Evolutionary conservation across 1,140 invertebrate species (phyloP).

Genomic region (Spodoptera litura): DNA sequence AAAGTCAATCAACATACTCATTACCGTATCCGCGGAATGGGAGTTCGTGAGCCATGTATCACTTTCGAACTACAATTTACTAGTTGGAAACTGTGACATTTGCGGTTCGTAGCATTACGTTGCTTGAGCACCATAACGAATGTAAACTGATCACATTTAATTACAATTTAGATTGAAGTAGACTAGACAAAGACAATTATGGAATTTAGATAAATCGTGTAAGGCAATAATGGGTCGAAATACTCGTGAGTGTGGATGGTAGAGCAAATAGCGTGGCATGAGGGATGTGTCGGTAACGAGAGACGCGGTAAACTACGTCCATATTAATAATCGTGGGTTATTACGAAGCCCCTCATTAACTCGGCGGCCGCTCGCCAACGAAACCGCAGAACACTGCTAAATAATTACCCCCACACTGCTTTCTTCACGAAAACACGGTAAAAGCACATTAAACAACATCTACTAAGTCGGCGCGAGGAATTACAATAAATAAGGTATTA

Average conservation of each 20-base stretch:
- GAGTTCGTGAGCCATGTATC: conserved; percentile 66
- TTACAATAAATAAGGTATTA: conserved; percentile 80
- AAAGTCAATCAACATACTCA: conserved; percentile 63
- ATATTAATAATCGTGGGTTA: conserved; percentile 80
- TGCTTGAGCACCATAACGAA: conserved; percentile 42
- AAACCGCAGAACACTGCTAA: conserved; percentile 82
- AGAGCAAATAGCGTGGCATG: conserved; percentile 46
- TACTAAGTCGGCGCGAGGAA: conserved; percentile 69
- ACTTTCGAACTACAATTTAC: conserved; percentile 74
- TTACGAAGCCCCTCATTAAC: conserved; percentile 77
- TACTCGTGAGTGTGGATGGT: conserved; percentile 15
- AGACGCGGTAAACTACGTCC: conserved; percentile 69
- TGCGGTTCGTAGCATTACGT: conserved; percentile 51
- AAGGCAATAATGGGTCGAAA: background rate
- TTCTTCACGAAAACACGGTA: conserved; percentile 79
- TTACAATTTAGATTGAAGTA: conserved; percentile 44
- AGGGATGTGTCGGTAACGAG: conserved; percentile 65
- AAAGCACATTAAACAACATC: conserved; percentile 74
- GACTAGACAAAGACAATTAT: background rate
- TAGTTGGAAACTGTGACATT: conserved; percentile 67
- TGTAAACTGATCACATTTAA: conserved; percentile 52
- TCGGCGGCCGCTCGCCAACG: conserved; percentile 66
- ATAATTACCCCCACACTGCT: conserved; percentile 78
- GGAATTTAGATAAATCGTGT: conserved; percentile 5
- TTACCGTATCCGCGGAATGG: conserved; percentile 61